Evolutionary conservation across 92 coral and sea anemone genomes (phyloP).

Genomic region (Bergia puertoricense): DNA sequence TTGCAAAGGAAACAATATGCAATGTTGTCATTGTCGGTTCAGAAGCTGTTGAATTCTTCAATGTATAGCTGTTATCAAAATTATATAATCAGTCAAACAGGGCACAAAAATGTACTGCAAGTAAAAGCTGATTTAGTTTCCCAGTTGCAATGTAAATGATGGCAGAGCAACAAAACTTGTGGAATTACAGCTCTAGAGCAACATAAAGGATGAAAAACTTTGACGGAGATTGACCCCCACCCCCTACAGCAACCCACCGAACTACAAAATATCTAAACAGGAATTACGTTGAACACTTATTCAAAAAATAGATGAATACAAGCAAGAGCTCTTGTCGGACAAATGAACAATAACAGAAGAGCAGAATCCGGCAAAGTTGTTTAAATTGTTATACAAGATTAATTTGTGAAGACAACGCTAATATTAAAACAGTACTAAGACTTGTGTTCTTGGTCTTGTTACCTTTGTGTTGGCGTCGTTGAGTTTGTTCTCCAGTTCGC

Average conservation of each 20-base stretch:
- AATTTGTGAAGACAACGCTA: too few species aligned
- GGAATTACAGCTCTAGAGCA: not conserved
- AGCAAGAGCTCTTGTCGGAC: too few species aligned
- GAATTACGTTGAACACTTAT: not conserved
- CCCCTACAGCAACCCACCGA: not conserved
- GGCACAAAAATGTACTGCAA: too few species aligned
- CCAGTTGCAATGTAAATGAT: not conserved
- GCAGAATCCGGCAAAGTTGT: not conserved
- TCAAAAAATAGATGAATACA: too few species aligned
- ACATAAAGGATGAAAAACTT: too few species aligned
- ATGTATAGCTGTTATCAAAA: too few species aligned
- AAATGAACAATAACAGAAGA: not conserved
- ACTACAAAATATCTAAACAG: not conserved
- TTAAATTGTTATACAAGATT: too few species aligned
- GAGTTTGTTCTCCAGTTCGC: slow-evolving; percentile 87
- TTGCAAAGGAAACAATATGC: not conserved
- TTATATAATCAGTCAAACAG: too few species aligned
- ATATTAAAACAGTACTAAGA: too few species aligned
- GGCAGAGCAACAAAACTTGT: not conserved
- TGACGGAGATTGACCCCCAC: too few species aligned
- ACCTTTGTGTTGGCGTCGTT: slow-evolving; percentile 87
- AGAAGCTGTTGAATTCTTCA: not conserved
- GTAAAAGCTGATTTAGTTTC: too few species aligned
- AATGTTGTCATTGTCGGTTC: not conserved
- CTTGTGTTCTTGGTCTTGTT: not conserved